These are phyloP conservation scores for Anolis carolinensis DNA, from an alignment of 2,113 vertebrate genomes.

Conservation along the genomic window DNA sequence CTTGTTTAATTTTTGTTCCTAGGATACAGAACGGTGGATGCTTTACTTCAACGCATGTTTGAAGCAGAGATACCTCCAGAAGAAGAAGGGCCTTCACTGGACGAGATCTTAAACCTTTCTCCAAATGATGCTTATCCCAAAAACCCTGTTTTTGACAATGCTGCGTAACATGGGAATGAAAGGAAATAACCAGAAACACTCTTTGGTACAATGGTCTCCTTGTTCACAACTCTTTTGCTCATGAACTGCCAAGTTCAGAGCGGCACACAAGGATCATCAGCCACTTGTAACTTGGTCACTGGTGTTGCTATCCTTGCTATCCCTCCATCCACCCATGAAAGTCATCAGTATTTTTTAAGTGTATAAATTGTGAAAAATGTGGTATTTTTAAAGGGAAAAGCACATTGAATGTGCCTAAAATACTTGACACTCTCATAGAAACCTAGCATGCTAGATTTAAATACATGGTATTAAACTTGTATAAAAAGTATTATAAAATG, in stretches of 20 bases:
- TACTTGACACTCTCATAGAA: not conserved
- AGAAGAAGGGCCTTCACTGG: slow-evolving; percentile 75
- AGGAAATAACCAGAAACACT: rapidly evolving
- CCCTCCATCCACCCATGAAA: not conserved
- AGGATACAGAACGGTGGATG: slow-evolving; percentile 91
- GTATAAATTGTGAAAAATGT: slow-evolving; percentile 5
- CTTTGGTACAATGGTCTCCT: not conserved
- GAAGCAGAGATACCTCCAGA: slow-evolving; percentile 87
- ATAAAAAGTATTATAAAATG: not conserved
- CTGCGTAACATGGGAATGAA: not conserved
- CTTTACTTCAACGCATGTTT: slow-evolving; percentile 91
- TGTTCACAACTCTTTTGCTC: not conserved
- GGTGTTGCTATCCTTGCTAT: not conserved
- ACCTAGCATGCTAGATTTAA: not conserved
- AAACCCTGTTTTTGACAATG: slow-evolving; percentile 69
- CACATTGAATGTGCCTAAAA: not conserved
- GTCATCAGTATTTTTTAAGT: not conserved
- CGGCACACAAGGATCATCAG: not conserved
- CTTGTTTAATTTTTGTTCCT: not conserved
- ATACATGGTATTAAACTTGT: not conserved
- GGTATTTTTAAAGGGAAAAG: not conserved
- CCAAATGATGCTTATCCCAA: slow-evolving; percentile 60
- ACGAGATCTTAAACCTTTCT: slow-evolving; percentile 74
- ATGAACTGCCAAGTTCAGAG: not conserved
- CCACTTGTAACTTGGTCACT: not conserved